Conservation (phyloP, 2,888 invertebrate species). For the Ormia ochracea region DNA sequence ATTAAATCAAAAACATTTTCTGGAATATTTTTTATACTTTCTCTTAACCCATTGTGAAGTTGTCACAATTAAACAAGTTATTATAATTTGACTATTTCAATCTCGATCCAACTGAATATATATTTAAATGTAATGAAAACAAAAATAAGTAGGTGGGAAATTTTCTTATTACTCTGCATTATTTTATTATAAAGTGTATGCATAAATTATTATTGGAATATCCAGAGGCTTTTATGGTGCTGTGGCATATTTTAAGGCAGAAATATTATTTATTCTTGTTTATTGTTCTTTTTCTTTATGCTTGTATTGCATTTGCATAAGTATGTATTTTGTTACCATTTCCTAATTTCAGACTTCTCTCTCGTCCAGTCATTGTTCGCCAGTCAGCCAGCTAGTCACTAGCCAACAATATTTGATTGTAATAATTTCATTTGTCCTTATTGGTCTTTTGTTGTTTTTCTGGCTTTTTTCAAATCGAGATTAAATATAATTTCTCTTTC, state of each 20-base stretch:
- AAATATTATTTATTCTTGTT: neutral
- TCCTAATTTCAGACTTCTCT: conserved; percentile 6
- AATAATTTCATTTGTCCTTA: conserved; percentile 30
- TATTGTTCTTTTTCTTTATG: neutral
- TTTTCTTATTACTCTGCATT: neutral
- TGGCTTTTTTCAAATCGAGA: neutral
- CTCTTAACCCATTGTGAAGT: too few relatives aligned
- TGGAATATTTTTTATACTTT: too few relatives aligned
- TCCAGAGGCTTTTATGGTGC: neutral
- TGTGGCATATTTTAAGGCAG: neutral
- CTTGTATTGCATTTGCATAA: conserved; percentile 33
- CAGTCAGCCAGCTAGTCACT: conserved; percentile 2
- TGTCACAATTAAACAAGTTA: too few relatives aligned
- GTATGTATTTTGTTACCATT: neutral
- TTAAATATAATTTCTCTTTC: conserved; percentile 24
- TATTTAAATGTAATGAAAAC: neutral
- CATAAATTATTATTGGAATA: neutral
- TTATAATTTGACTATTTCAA: neutral
- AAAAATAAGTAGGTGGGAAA: neutral
- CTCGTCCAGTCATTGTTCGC: neutral
- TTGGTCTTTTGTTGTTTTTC: conserved; percentile 6
- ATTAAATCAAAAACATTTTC: too few relatives aligned
- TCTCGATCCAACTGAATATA: neutral
- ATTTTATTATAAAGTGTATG: neutral
- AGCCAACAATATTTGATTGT: conserved; percentile 20